Conservation (phyloP, 1,140 invertebrate genomes). For the Drosophila melanica region DNA sequence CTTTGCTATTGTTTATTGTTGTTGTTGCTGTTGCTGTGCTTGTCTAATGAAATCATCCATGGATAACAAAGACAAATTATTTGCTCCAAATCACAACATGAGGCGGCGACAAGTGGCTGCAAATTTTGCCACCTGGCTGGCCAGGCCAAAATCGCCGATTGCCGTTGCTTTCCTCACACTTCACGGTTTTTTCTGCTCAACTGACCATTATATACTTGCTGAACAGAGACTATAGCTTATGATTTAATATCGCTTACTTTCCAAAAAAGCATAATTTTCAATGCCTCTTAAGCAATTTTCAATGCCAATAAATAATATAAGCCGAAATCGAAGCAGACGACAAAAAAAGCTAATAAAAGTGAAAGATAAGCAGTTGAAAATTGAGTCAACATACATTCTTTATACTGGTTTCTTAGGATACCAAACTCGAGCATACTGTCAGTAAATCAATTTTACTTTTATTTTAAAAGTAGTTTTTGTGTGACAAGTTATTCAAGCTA, state of each 20-base stretch:
- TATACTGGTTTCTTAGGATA: not conserved
- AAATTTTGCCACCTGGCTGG: constrained; percentile 58
- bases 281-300: constrained; percentile 41
- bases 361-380: constrained; percentile 8
- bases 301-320: constrained; percentile 54
- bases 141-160: constrained; percentile 1
- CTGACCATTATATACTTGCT: constrained; percentile 47
- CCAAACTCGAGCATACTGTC: not conserved
- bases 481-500: too few species aligned
- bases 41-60: constrained; percentile 59
- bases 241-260: constrained; percentile 32
- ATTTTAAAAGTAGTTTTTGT: too few species aligned
- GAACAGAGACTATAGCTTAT: constrained; percentile 29
- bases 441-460: too few species aligned
- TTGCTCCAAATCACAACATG: constrained; percentile 64
- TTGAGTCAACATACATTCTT: not conserved
- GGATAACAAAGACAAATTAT: constrained; percentile 75
- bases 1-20: not conserved
- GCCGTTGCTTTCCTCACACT: constrained; percentile 7
- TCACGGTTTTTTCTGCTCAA: constrained; percentile 5
- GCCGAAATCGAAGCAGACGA: not conserved
- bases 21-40: not conserved
- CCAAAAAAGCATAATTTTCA: constrained; percentile 12
- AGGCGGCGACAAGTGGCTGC: constrained; percentile 25
- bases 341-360: not conserved